Percentiles rank a stretch among this genome's conserved stretches.
Evolutionary conservation across 2,888 invertebrate species (phyloP).

Genomic region (Liopterus haemorrhoidalis): DNA sequence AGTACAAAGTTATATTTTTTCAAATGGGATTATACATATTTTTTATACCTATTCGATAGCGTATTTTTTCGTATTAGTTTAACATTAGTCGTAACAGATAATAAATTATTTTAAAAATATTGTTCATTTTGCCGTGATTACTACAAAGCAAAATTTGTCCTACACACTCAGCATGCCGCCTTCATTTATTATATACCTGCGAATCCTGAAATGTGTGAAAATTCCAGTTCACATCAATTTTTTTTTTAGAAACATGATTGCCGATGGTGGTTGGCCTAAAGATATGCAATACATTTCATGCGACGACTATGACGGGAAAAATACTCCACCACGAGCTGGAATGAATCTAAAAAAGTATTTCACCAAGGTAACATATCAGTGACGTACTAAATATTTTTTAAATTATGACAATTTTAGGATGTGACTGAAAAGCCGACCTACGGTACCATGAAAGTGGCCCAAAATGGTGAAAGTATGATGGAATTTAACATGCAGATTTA

Average conservation of each 20-base stretch:
- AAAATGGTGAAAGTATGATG: constrained; percentile 70
- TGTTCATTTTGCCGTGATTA: too few relatives aligned
- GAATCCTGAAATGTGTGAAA: too few relatives aligned
- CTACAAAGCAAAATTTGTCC: too few relatives aligned
- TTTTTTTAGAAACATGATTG: constrained; percentile 60
- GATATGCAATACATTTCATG: constrained; percentile 70
- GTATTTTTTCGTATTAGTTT: too few relatives aligned
- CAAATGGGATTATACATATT: too few relatives aligned
- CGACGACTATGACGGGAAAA: constrained; percentile 71
- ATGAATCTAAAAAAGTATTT: constrained; percentile 66
- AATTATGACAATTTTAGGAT: constrained; percentile 27
- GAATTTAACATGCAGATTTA: constrained; percentile 67
- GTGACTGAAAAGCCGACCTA: constrained; percentile 62
- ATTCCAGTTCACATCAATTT: too few relatives aligned
- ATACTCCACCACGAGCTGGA: constrained; percentile 61
- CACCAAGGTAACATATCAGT: constrained; percentile 50
- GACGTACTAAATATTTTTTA: neutral
- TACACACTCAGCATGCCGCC: too few relatives aligned
- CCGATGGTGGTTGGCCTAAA: constrained; percentile 67
- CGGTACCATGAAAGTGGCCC: constrained; percentile 57
- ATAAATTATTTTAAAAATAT: too few relatives aligned
- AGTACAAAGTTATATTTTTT: too few relatives aligned
- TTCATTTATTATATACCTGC: too few relatives aligned
- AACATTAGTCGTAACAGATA: too few relatives aligned
- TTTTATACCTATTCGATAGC: too few relatives aligned